Base-by-base conservation (phyloP, 1,140 invertebrate genomes). In the Diploscapter pachys region DNA sequence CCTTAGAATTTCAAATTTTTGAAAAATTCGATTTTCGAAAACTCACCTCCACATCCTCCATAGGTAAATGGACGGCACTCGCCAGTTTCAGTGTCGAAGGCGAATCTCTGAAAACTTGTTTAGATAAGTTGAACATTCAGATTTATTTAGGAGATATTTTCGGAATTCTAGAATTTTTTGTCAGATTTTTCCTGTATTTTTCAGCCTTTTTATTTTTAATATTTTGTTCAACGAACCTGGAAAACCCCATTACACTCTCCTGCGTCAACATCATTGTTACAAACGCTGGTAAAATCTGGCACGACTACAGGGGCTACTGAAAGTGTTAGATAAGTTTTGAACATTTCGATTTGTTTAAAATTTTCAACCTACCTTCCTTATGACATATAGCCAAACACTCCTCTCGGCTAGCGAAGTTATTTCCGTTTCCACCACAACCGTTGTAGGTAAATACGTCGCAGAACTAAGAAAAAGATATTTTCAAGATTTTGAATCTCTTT, bases 381-480 rank as follows among this genome's bases (percentile, higher is more conserved):
- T 83, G 80, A 71, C 82, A 83, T 53, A 78, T 76, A 49, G 81
- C 77, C 54, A 85, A 63, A 69, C 83, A 85, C 70, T 85, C 83
- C 67, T 84, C 82, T 5, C 56, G 64, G 66, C 66, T 80, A 6
- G 70, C 77, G 55, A 79, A 80, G 63, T 81, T 90, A 85, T 95
- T 95, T 49, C 89, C 90, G 80, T 92, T 94, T 64, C 93, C 94
- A 57, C 90, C 90, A 85, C 93, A 95, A 74, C 94, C 94, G 63
- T 91, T 90, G 83, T 92, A 96, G 8, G 87, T 87, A 86, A 96
- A 96, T 79, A 88, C 85, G 90, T 94, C 79, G 82, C 86, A 76
- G 86, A 86, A 8, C 8, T 74, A 65, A 8, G 51, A 65, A 9
- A 31, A 31, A 31, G 31, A 31, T 31, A 31, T 31, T 31, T 31